phyloP scores from a whole-genome alignment of 2,888 invertebrate genomes.

The Meiosimyza decipiens region DNA sequence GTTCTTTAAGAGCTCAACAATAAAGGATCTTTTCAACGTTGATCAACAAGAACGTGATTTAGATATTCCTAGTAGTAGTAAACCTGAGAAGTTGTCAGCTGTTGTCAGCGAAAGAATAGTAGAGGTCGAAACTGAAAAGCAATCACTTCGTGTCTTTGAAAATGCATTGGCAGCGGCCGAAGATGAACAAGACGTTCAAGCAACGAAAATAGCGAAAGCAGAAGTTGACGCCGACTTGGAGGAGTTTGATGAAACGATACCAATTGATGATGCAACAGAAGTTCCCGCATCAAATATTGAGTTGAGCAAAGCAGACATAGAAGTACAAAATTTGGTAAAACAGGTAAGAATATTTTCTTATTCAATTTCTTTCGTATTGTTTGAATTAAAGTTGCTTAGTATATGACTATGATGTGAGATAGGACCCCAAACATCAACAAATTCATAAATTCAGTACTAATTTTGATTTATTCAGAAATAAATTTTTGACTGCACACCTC shows the following conservation, averaged over 20 bases:
- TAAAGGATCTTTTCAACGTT: constrained; percentile 90
- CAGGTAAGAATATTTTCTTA: constrained; percentile 69
- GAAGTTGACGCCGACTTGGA: constrained; percentile 91
- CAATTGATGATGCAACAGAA: constrained; percentile 75
- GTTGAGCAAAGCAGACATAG: constrained; percentile 78
- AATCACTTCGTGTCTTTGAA: constrained; percentile 77
- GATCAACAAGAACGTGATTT: constrained; percentile 70
- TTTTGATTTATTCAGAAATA: too few relatives aligned
- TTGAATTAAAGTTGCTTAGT: too few relatives aligned
- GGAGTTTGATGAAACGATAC: constrained; percentile 96
- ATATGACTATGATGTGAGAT: too few relatives aligned
- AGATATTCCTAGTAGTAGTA: constrained; percentile 70
- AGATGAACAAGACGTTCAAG: constrained; percentile 94
- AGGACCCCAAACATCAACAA: too few relatives aligned
- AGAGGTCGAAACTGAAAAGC: constrained; percentile 69
- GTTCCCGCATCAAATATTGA: constrained; percentile 67
- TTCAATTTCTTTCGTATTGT: neutral
- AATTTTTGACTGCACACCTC: too few relatives aligned
- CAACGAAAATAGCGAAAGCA: constrained; percentile 88
- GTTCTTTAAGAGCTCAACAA: constrained; percentile 92
- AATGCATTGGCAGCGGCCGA: constrained; percentile 90
- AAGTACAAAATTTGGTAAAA: constrained; percentile 77
- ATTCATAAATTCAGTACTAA: too few relatives aligned
- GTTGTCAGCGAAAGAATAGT: constrained; percentile 19
- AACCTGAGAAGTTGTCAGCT: constrained; percentile 66